Evolutionary conservation across 2,797 vertebrate genomes (phyloP).

Genomic region (Tadarida brasiliensis): DNA sequence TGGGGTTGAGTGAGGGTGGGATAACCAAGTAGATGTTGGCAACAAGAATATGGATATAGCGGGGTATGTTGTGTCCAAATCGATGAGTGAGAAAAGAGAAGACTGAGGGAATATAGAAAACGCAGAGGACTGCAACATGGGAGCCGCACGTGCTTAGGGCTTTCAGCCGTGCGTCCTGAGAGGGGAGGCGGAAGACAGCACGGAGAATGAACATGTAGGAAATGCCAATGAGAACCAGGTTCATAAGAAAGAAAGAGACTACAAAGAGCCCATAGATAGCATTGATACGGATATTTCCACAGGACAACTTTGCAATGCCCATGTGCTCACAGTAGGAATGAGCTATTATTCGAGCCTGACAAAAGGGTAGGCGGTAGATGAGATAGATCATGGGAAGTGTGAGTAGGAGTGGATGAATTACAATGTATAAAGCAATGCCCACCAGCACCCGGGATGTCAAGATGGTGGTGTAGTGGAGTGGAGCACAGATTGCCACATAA

Average conservation of each 20-base stretch:
- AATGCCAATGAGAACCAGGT: slow-evolving; percentile 58
- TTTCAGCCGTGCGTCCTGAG: slow-evolving; percentile 56
- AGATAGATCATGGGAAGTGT: slow-evolving; percentile 83
- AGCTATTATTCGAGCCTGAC: slow-evolving; percentile 74
- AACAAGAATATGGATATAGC: slow-evolving; percentile 70
- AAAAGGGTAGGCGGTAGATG: slow-evolving; percentile 82
- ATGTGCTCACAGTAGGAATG: slow-evolving; percentile 88
- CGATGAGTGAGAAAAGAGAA: slow-evolving; percentile 81
- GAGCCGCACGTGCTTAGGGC: slow-evolving; percentile 74
- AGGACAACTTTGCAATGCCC: slow-evolving; percentile 87
- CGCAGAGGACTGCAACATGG: slow-evolving; percentile 60
- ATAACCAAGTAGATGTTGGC: slow-evolving; percentile 75
- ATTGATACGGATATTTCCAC: slow-evolving; percentile 81
- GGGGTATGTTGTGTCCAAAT: slow-evolving; percentile 79
- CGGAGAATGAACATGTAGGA: slow-evolving; percentile 65
- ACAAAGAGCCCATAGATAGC: slow-evolving; percentile 82
- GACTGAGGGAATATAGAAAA: slow-evolving; percentile 58
- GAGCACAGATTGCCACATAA: slow-evolving; percentile 73
- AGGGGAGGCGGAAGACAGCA: slow-evolving; percentile 67
- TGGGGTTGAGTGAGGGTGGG: slow-evolving; percentile 78
- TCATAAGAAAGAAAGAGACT: slow-evolving; percentile 60
- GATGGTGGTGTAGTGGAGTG: slow-evolving; percentile 55
- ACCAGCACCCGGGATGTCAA: slow-evolving; percentile 59
- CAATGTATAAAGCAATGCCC: slow-evolving; percentile 71
- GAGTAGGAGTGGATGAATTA: slow-evolving; percentile 73